A percentile compares a stretch with the other conserved stretches of the same genome.
phyloP scores from a whole-genome alignment of 2,888 invertebrate species.

The Sarcophaga variegata region DNA sequence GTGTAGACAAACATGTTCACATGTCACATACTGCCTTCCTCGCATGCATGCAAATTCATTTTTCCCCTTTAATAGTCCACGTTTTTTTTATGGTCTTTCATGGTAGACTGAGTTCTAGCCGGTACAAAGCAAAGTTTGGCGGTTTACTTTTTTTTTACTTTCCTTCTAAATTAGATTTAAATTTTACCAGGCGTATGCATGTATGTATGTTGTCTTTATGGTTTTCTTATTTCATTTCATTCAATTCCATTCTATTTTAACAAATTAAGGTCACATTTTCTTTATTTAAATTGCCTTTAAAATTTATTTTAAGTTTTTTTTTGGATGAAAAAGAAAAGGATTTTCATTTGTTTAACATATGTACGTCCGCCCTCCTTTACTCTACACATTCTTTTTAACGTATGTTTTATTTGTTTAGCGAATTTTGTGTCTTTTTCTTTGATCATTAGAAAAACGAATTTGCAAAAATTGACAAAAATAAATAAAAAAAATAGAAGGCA shows the following conservation, averaged over 20 bases:
- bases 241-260: conserved; percentile 74
- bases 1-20: conserved; percentile 65
- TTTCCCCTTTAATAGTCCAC: conserved; percentile 27
- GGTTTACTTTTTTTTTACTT: conserved; percentile 70
- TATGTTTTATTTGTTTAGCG: conserved; percentile 69
- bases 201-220: conserved; percentile 23
- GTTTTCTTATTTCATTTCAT: conserved; percentile 74
- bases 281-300: conserved; percentile 9
- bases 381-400: conserved; percentile 67
- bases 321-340: conserved; percentile 58
- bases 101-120: background rate
- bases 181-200: conserved; percentile 63
- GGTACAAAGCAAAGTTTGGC: conserved; percentile 69
- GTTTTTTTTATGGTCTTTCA: conserved; percentile 16
- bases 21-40: conserved; percentile 65
- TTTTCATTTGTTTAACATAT: conserved; percentile 54
- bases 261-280: conserved; percentile 80
- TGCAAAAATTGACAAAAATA: conserved; percentile 24
- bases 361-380: conserved; percentile 4
- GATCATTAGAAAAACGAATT: conserved; percentile 72
- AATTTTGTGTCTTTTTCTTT: conserved; percentile 74
- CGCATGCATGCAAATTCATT: conserved; percentile 57
- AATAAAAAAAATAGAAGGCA: background rate
- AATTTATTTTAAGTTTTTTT: conserved; percentile 62
- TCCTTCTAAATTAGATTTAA: conserved; percentile 78